These are phyloP conservation scores for Heteromyza rotundicornis DNA, from an alignment of 2,888 invertebrate species.

Conservation along the genomic window DNA sequence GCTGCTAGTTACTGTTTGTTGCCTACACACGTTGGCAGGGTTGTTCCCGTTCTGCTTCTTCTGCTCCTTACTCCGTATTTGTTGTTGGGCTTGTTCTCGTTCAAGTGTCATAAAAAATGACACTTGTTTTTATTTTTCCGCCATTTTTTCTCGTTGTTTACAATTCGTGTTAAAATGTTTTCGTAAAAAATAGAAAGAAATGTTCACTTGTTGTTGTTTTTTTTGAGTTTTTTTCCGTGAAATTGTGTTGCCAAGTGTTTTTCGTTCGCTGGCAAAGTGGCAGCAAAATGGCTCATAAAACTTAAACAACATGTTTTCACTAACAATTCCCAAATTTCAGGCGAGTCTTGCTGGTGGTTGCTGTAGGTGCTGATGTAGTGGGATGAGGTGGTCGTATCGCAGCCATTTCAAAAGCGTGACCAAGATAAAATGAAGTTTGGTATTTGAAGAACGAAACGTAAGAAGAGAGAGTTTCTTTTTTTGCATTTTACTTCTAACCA, in stretches of 20 bases:
- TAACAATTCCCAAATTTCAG: not conserved
- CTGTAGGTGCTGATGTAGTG: not conserved
- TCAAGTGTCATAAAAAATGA: slow-evolving; percentile 18
- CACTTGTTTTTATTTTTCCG: slow-evolving; percentile 15
- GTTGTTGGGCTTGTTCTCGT: slow-evolving; percentile 1
- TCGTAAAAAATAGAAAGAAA: slow-evolving; percentile 5
- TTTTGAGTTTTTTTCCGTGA: too few relatives aligned
- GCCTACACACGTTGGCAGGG: too few relatives aligned
- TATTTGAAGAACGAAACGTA: not conserved
- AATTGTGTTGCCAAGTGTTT: slow-evolving; percentile 1
- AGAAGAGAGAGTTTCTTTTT: not conserved
- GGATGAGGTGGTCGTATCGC: not conserved
- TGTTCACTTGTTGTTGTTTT: too few relatives aligned
- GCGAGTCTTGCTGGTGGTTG: not conserved
- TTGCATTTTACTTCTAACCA: too few relatives aligned
- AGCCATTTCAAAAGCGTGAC: slow-evolving; percentile 1
- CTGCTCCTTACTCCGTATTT: not conserved
- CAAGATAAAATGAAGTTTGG: not conserved
- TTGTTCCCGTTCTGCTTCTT: too few relatives aligned
- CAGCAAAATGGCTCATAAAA: slow-evolving; percentile 7
- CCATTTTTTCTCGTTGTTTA: slow-evolving; percentile 5
- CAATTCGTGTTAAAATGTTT: slow-evolving; percentile 20
- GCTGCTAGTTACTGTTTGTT: not conserved
- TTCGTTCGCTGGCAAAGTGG: not conserved
- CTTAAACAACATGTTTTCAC: slow-evolving; percentile 5